Base-by-base conservation (phyloP, 2,888 invertebrate genomes). In the Melolontha melolontha region DNA sequence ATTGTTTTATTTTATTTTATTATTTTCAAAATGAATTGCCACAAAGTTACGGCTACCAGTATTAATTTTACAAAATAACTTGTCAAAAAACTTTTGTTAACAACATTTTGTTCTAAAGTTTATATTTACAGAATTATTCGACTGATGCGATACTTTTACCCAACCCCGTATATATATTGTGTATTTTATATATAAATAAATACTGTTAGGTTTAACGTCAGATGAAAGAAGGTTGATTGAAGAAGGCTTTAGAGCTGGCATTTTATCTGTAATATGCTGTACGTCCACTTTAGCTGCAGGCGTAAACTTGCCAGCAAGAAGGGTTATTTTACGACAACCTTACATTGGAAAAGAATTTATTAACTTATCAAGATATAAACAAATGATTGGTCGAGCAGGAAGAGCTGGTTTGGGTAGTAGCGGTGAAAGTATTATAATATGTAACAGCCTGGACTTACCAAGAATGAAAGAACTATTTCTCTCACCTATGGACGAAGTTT, bases 211-310 rank as follows among this genome's bases (percentile, higher is more conserved):
- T 0, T 86, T 98, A 50, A 95, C 95, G 2, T 86, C 87, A 6
- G 97, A 96, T 78, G 98, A 98, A 84, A 85, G 97, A 34, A 87
- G 87, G 72, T 85, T 95, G 62, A 85, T 98, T 12, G 97, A 98
- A 81, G 93, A 92, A 66, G 92, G 90, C 1, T 97, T 93, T 81
- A 88, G 91, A 71, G 86, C 87, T n/a, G 95, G 95, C 0, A 89
- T 89, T n/a, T 84, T 98, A 40, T 93, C 91, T 70, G 92, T 96
- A 34, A 87, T 98, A 72, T 95, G 96, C 80, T 97, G 97, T 80
- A 98, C 98, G 0, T 97, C 97, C 0, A 98, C 98, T 0, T 85
- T 98, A 72, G 98, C 98, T n/a, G 97, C 98, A 17, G 98, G 98
- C 2, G 96, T 98, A 29, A 98, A 98, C 87, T 86, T 98, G 74